phyloP scores from a whole-genome alignment of 2,797 vertebrate species.

The Uromys caudimaculatus region DNA sequence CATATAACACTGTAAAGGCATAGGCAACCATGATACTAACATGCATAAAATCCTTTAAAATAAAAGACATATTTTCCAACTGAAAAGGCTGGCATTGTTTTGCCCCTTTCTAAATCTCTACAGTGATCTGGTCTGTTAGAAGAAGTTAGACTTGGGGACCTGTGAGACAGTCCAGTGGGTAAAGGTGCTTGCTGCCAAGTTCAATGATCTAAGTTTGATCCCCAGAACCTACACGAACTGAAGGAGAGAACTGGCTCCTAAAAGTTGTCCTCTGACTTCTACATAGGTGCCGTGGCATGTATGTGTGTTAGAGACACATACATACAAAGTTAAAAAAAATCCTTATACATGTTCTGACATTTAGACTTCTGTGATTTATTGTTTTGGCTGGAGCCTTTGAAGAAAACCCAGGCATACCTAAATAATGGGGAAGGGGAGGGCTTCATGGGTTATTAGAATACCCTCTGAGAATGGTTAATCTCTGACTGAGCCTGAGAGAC shows the following conservation, averaged over 20 bases:
- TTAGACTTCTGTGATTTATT: background rate
- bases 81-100: background rate
- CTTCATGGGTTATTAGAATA: background rate
- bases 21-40: background rate
- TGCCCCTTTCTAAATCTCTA: background rate
- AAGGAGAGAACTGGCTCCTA: background rate
- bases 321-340: background rate
- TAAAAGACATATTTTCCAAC: conserved; percentile 16
- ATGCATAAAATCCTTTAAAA: background rate
- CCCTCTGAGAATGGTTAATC: background rate
- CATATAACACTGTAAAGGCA: background rate
- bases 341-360: background rate
- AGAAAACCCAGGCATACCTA: background rate
- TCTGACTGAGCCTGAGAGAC: background rate
- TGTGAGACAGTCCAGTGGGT: background rate
- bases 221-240: background rate
- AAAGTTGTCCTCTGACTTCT: background rate
- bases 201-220: background rate
- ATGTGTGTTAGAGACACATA: background rate
- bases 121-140: background rate
- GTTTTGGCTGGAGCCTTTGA: background rate
- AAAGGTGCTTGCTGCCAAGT: background rate
- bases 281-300: background rate
- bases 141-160: background rate
- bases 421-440: background rate